Percentiles rank a stretch among this genome's conserved stretches.
phyloP scores from a whole-genome alignment of 64 coral and sea anemone genomes.

The Catalaphyllia jardinei region DNA sequence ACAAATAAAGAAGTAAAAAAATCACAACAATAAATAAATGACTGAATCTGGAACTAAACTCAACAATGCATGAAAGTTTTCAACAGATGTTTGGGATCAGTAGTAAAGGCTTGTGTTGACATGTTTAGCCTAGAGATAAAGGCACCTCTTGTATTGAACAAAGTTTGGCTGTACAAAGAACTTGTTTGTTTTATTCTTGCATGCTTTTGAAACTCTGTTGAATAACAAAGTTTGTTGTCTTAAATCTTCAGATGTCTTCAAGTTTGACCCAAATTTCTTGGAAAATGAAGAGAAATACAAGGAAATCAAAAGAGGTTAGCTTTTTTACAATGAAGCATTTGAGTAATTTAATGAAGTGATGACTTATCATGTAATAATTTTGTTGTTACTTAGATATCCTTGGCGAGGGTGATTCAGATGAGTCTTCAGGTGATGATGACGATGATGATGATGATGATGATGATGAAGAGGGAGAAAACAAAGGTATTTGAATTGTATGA shows the following conservation, averaged over 20 bases:
- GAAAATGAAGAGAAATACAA: conserved; percentile 99
- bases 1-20: too few species aligned
- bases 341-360: too few species aligned
- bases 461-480: conserved; percentile 67
- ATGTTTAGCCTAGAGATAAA: too few species aligned
- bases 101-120: too few species aligned
- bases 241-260: conserved; percentile 82
- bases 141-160: too few species aligned
- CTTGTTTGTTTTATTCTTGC: background rate
- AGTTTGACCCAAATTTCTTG: conserved; percentile 93
- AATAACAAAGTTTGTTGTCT: background rate
- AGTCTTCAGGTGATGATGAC: conserved; percentile 64
- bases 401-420: conserved; percentile 82
- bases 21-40: too few species aligned
- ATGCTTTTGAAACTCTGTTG: background rate
- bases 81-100: too few species aligned
- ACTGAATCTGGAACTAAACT: too few species aligned
- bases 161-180: background rate
- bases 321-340: background rate
- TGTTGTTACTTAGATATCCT: conserved; percentile 73
- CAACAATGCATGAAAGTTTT: too few species aligned
- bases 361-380: background rate
- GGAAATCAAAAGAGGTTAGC: conserved; percentile 91
- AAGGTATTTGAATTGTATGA: conserved; percentile 5
- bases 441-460: conserved; percentile 76